Conservation (phyloP, 2,113 vertebrate species). For the Paracanthobrama guichenoti region DNA sequence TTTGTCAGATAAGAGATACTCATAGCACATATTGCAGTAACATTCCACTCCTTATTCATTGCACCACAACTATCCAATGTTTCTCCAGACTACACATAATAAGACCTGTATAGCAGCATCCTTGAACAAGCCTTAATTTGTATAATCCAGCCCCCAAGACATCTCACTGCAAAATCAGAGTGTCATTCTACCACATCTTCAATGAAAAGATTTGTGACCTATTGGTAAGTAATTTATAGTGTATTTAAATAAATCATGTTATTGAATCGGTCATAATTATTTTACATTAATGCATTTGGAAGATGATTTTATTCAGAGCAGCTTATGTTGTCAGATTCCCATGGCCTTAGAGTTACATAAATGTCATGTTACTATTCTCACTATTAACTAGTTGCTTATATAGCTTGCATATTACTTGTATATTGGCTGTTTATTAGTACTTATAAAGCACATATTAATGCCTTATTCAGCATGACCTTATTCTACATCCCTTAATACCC, state of each 20-base stretch:
- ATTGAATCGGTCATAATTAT: not conserved
- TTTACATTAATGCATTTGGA: not conserved
- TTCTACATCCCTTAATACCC: no score
- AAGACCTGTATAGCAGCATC: not conserved
- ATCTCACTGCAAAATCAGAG: constrained; percentile 54
- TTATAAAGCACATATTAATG: no score
- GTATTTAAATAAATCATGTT: not conserved
- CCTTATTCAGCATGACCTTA: no score
- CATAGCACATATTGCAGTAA: not conserved
- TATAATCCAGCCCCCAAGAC: constrained; percentile 51
- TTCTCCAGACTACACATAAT: not conserved
- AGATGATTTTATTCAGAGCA: not conserved
- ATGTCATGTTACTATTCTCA: no score
- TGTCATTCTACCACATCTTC: constrained; percentile 63
- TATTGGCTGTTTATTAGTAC: no score
- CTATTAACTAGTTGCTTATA: no score
- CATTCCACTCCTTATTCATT: not conserved
- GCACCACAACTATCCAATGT: not conserved
- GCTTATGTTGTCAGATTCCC: not conserved
- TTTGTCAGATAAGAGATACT: not conserved
- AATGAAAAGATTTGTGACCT: constrained; percentile 68
- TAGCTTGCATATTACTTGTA: no score
- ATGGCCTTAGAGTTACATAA: not conserved
- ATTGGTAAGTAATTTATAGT: constrained; percentile 54
- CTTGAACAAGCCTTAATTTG: constrained; percentile 36